Conservation (phyloP, 2,888 invertebrate species). For the Nemapogon koenigi region DNA sequence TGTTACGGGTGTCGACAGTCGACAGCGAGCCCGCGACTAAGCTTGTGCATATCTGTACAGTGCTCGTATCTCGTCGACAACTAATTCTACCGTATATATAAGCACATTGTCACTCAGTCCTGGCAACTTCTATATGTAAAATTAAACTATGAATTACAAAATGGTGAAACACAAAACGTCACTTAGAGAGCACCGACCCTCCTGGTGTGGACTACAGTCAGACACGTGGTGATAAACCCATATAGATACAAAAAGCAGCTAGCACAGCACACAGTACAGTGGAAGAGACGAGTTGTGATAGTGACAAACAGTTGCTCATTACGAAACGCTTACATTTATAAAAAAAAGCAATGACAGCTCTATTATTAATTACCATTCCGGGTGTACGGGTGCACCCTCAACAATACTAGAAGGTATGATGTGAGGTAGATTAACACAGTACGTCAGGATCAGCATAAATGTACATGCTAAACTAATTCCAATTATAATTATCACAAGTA, state of each 20-base stretch:
- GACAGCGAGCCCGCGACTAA: slow-evolving; percentile 4
- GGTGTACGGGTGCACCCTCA: slow-evolving; percentile 46
- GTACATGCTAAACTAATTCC: slow-evolving; percentile 58
- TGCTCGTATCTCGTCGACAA: slow-evolving; percentile 3
- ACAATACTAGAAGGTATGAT: slow-evolving; percentile 45
- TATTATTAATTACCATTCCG: slow-evolving; percentile 55
- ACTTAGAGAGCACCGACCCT: slow-evolving; percentile 15
- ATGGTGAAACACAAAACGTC: slow-evolving; percentile 3
- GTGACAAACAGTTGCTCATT: slow-evolving; percentile 59
- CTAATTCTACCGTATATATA: slow-evolving; percentile 4
- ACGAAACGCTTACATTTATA: slow-evolving; percentile 62
- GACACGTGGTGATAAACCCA: slow-evolving; percentile 56
- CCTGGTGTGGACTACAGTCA: slow-evolving; percentile 52
- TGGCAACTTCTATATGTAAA: slow-evolving; percentile 1
- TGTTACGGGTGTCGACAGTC: slow-evolving; percentile 3
- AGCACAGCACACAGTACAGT: slow-evolving; percentile 64
- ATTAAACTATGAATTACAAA: slow-evolving; percentile 6
- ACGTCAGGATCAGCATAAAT: slow-evolving; percentile 51
- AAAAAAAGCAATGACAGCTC: slow-evolving; percentile 58
- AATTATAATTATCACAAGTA: slow-evolving; percentile 35
- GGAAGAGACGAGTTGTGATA: slow-evolving; percentile 61
- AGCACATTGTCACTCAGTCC: slow-evolving; percentile 6
- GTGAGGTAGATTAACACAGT: slow-evolving; percentile 36
- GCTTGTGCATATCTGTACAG: slow-evolving; percentile 8
- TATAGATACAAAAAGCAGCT: slow-evolving; percentile 66